phyloP scores from a whole-genome alignment of 2,888 invertebrate species.

The Capitulum mitella region DNA sequence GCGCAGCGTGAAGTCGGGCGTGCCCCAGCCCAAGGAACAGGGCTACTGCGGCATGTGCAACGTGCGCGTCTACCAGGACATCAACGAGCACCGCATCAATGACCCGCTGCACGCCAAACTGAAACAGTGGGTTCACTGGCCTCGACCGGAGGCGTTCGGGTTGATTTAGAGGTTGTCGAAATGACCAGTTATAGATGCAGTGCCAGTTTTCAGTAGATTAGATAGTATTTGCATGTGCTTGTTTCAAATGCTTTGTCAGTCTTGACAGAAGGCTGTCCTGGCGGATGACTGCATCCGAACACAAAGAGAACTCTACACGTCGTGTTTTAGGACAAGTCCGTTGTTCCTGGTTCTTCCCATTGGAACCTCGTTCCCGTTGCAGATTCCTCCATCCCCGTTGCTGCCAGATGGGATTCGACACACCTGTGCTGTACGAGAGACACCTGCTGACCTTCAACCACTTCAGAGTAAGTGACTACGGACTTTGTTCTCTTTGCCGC shows the following conservation, averaged over 20 bases:
- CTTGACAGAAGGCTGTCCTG: no score
- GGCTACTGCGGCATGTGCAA: constrained; percentile 22
- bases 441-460: constrained; percentile 21
- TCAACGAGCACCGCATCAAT: neutral
- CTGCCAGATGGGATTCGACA: constrained; percentile 7
- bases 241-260: no score
- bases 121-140: neutral
- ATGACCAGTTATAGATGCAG: no score
- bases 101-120: constrained; percentile 10
- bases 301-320: no score
- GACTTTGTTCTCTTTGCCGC: neutral
- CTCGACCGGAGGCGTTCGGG: no score
- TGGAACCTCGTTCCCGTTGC: no score
- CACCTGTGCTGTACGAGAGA: constrained; percentile 5
- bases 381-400: constrained; percentile 24
- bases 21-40: neutral
- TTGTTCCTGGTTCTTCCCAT: no score
- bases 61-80: neutral
- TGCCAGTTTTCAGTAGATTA: no score
- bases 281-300: no score
- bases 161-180: no score
- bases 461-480: neutral
- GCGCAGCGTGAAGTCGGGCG: neutral
- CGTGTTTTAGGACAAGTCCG: no score
- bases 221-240: no score